Conservation (phyloP, 2,888 invertebrate species). For the Aplocera efformata region DNA sequence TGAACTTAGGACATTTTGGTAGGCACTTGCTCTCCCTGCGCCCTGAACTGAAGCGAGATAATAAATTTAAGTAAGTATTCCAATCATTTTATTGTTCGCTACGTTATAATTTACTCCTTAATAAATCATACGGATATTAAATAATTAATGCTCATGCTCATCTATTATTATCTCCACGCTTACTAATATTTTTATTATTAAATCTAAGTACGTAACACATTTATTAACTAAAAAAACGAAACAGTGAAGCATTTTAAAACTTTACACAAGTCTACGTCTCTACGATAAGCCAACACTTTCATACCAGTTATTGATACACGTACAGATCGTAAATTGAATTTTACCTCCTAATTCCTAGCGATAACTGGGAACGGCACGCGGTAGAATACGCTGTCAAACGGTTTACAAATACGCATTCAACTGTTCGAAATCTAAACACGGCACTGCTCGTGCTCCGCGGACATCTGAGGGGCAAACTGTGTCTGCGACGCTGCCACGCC, state of each 20-base stretch:
- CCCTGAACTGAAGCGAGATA: too few species aligned
- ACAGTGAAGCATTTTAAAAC: background rate
- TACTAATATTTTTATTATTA: too few species aligned
- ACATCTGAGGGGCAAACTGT: slow-evolving; percentile 61
- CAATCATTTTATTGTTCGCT: too few species aligned
- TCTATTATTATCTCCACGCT: too few species aligned
- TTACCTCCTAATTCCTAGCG: slow-evolving; percentile 66
- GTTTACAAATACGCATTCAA: slow-evolving; percentile 71
- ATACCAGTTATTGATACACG: slow-evolving; percentile 21
- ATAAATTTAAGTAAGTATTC: too few species aligned
- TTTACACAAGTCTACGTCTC: slow-evolving; percentile 5
- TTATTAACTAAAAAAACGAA: background rate
- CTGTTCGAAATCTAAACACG: slow-evolving; percentile 69
- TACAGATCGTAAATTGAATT: slow-evolving; percentile 41
- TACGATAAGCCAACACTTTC: slow-evolving; percentile 20
- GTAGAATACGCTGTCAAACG: slow-evolving; percentile 59
- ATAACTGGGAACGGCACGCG: slow-evolving; percentile 67
- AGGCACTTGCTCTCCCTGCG: too few species aligned
- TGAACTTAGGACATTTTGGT: too few species aligned
- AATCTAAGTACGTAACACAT: background rate
- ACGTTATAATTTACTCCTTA: too few species aligned
- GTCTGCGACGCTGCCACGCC: slow-evolving; percentile 59
- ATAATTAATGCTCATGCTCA: too few species aligned
- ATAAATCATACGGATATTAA: too few species aligned
- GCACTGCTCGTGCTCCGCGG: slow-evolving; percentile 60